phyloP scores from a whole-genome alignment of 2,113 vertebrate genomes.

The Ceuthmochares aereus region DNA sequence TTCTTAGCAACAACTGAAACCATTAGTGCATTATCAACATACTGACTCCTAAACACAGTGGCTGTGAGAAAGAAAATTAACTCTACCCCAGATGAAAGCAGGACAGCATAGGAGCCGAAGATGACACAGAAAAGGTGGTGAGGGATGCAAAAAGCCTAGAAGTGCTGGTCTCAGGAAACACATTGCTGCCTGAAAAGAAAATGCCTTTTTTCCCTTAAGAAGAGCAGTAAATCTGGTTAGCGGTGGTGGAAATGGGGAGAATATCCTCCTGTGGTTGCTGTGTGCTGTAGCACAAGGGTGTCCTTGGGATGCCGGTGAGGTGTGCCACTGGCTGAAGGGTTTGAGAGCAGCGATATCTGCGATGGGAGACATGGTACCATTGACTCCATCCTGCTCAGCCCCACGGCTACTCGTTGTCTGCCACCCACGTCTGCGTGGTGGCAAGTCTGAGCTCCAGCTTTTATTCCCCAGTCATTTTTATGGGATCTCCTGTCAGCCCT shows the following conservation, averaged over 20 bases:
- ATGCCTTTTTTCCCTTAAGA: neutral
- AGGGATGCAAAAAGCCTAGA: neutral
- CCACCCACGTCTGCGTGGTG: rapidly evolving
- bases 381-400: neutral
- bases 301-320: neutral
- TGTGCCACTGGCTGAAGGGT: rapidly evolving
- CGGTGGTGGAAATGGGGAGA: neutral
- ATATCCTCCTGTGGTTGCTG: neutral
- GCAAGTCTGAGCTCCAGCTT: neutral
- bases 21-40: no score
- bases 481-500: rapidly evolving
- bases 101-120: rapidly evolving
- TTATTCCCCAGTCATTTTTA: neutral
- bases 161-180: neutral
- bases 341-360: rapidly evolving
- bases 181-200: neutral
- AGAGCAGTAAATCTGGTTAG: neutral
- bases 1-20: no score
- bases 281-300: neutral
- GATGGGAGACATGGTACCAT: neutral
- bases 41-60: no score
- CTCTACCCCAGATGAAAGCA: no score
- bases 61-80: no score
- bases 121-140: neutral
- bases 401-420: neutral